These are phyloP conservation scores for Epizoanthus scotinus DNA, from an alignment of 92 coral and sea anemone species.

Conservation along the genomic window DNA sequence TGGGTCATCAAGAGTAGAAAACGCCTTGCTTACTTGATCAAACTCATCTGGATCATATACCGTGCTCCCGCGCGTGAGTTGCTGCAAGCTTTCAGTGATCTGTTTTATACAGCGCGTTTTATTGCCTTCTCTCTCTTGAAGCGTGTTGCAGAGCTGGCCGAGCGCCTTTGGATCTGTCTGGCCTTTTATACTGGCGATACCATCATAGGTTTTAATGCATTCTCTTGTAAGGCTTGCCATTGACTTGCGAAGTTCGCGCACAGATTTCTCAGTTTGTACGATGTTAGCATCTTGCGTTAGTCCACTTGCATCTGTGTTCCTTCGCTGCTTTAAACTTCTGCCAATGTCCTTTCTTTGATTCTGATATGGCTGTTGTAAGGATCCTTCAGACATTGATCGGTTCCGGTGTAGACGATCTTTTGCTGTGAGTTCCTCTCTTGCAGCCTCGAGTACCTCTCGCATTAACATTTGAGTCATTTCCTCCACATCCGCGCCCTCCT, in stretches of 20 bases:
- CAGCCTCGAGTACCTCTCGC: conserved; percentile 25
- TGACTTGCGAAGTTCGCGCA: not conserved
- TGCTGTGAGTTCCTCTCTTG: conserved; percentile 12
- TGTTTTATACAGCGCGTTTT: not conserved
- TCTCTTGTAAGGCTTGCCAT: not conserved
- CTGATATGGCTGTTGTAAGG: not conserved
- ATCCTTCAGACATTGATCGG: conserved; percentile 21
- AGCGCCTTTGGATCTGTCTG: not conserved
- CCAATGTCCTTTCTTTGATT: not conserved
- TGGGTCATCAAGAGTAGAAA: not conserved
- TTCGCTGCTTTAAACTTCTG: not conserved
- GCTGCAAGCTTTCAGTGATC: conserved; percentile 8
- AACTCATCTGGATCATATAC: not conserved
- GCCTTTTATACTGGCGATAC: not conserved
- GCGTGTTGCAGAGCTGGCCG: not conserved
- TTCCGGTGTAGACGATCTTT: not conserved
- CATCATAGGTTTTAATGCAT: conserved; percentile 8
- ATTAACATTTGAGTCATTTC: not conserved
- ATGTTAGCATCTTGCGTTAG: not conserved
- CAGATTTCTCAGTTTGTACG: not conserved
- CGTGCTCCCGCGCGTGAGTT: not conserved
- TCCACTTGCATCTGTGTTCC: not conserved
- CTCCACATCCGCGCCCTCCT: conserved; percentile 6
- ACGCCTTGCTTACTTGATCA: not conserved
- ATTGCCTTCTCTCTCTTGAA: not conserved